Evolutionary conservation across 2,113 vertebrate species (phyloP).

Genomic region (Festucalex cinctus): DNA sequence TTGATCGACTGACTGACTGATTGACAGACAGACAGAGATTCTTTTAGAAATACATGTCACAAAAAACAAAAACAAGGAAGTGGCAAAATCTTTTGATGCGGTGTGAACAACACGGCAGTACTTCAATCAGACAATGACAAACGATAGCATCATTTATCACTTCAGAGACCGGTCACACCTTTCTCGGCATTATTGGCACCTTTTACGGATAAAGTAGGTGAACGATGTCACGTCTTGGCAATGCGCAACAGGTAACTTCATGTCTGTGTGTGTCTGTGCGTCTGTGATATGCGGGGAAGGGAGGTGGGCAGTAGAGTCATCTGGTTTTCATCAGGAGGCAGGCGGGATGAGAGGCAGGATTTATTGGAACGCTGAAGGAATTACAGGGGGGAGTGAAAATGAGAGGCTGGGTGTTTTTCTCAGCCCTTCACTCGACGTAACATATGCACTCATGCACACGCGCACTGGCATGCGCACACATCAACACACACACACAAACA

Average conservation of each 20-base stretch:
- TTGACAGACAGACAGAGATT: background rate
- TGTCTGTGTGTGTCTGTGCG: constrained; percentile 17
- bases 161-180: background rate
- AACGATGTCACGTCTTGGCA: background rate
- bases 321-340: constrained; percentile 56
- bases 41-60: too few species aligned
- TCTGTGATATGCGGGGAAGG: background rate
- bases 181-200: background rate
- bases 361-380: constrained; percentile 49
- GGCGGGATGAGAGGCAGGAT: constrained; percentile 40
- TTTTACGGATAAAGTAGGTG: background rate
- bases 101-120: background rate
- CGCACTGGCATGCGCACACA: background rate
- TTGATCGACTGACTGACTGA: too few species aligned
- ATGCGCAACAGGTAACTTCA: constrained; percentile 48
- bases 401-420: constrained; percentile 19
- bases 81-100: background rate
- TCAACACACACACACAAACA: background rate
- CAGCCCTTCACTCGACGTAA: background rate
- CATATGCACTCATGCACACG: constrained; percentile 1
- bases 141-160: background rate
- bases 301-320: constrained; percentile 34
- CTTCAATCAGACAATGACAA: background rate
- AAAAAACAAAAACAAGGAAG: background rate
- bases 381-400: constrained; percentile 49